Base-by-base conservation (phyloP, 2,888 invertebrate genomes). In the Barypeithes pellucidus region DNA sequence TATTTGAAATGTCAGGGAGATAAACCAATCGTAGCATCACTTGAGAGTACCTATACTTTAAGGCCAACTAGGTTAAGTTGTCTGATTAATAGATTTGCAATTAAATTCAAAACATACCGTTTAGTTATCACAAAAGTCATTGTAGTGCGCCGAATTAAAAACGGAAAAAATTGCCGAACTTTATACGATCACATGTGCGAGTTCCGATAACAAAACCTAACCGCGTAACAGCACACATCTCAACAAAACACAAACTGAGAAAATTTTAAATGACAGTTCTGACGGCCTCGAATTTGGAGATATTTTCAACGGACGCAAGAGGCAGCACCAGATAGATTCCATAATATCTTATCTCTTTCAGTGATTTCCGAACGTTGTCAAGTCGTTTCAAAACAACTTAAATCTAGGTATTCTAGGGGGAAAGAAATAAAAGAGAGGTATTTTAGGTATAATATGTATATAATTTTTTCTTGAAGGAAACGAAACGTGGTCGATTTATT, bases 161-260 rank as follows among this genome's bases (percentile, higher is more conserved):
- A 72, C 75, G 60, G 74, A 78, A 76, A 76, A 75, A 76, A 71
- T 76, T 11, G 29, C 62, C 63, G 76, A 77, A 78, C 76, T 77
- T 79, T 75, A 73, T 78, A 75, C 77, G 77, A 80, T 81, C 81
- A 81, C 81, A 81, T 80, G 81, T 81, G 81, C 80, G 80, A 80
- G 77, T 78, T 77, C 78, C 77, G 76, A 79, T 73, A 75, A 73
- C 72, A 73, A 72, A 75, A 76, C 67, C 63, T 75, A 74, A 77
- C 78, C 79, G 73, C 77, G 67, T 69, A 72, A 77, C 76, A 62
- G 57, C 71, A 77, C 75, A 73, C 73, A 74, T 76, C 77, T 77
- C 77, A 77, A 77, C 78, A 75, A 76, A 77, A 77, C 77, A 76
- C 79, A 77, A 78, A 79, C 79, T 79, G 72, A 74, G 77, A 63